Evolutionary conservation across 2,113 vertebrate species (phyloP).

Genomic region (Hemibagrus wyckioides): DNA sequence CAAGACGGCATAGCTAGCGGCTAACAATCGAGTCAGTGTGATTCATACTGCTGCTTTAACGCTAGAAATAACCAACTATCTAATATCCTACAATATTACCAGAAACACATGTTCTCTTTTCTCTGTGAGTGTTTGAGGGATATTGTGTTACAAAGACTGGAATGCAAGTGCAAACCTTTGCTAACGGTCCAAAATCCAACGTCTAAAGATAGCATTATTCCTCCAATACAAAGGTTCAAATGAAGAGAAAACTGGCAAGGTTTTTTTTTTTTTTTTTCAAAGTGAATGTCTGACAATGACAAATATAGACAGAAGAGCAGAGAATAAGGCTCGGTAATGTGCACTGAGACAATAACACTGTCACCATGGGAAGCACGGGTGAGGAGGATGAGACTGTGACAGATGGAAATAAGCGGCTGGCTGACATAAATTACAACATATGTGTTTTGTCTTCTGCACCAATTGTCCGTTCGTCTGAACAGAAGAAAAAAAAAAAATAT

Average conservation of each 20-base stretch:
- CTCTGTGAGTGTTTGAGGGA: neutral
- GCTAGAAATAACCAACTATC: neutral
- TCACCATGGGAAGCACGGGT: neutral
- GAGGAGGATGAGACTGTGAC: slow-evolving; percentile 9
- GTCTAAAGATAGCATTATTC: neutral
- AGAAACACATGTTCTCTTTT: neutral
- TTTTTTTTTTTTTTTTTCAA: neutral
- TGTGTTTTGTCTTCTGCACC: neutral
- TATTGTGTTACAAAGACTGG: neutral
- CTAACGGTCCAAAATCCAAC: neutral
- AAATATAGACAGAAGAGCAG: neutral
- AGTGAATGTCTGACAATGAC: neutral
- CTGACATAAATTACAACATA: slow-evolving; percentile 20
- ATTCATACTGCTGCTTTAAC: neutral
- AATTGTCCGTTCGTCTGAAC: neutral
- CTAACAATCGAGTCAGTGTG: neutral
- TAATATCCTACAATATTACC: no score
- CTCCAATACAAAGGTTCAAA: neutral
- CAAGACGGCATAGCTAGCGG: neutral
- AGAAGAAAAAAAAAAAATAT: neutral
- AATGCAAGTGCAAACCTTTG: neutral
- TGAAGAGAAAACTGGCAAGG: neutral
- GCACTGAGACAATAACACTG: slow-evolving; percentile 7
- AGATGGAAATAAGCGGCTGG: slow-evolving; percentile 12
- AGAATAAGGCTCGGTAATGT: neutral